Conservation (phyloP, 2,113 vertebrate species). For the Colius striatus region DNA sequence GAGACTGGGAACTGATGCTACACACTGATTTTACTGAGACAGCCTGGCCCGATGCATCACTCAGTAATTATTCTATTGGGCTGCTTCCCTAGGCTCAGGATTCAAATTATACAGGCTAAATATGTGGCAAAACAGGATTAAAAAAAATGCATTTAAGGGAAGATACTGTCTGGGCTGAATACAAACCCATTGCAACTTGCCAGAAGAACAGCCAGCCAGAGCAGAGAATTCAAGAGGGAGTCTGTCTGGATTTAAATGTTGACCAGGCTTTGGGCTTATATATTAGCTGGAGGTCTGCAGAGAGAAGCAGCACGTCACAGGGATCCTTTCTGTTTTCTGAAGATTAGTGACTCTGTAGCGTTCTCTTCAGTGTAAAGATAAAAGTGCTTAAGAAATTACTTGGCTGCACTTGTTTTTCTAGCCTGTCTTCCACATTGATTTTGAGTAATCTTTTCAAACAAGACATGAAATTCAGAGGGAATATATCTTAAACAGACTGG, state of each 20-base stretch:
- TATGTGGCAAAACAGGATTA: constrained; percentile 39
- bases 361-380: constrained; percentile 30
- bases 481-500: not conserved
- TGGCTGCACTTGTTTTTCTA: constrained; percentile 47
- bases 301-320: not conserved
- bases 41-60: not conserved
- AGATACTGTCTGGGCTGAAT: not conserved
- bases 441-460: constrained; percentile 59
- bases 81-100: constrained; percentile 26
- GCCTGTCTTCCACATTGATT: constrained; percentile 44
- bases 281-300: constrained; percentile 30
- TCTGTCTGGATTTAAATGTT: constrained; percentile 18
- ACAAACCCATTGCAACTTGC: not conserved
- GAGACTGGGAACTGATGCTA: not conserved
- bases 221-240: constrained; percentile 13
- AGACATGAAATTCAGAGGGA: constrained; percentile 38
- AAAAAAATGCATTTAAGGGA: constrained; percentile 20
- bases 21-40: constrained; percentile 1
- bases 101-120: constrained; percentile 29
- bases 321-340: constrained; percentile 38
- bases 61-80: constrained; percentile 5
- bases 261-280: constrained; percentile 20
- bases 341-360: constrained; percentile 53
- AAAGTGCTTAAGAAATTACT: constrained; percentile 44
- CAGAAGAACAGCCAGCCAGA: constrained; percentile 4